Evolutionary conservation across 2,113 vertebrate genomes (phyloP), one percentile per base, ranked within the genome.

Genomic region (Cathartes aura): DNA sequence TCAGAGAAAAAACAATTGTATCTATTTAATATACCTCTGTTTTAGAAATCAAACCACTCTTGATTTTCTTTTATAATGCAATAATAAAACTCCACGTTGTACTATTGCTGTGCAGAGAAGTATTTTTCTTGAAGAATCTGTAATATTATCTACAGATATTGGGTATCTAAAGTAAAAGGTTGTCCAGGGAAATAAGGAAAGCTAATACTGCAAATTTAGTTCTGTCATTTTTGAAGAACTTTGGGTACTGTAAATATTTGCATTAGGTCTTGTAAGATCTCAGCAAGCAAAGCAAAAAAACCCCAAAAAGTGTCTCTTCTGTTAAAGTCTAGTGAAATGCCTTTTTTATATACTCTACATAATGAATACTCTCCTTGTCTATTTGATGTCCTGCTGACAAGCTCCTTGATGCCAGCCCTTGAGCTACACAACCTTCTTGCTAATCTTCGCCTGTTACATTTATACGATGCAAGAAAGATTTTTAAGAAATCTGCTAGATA

Each of bases 271-370:
- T 34, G 24, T 79, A 47, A 18, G 27, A 71, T 40, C 36, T 64
- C 11, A 29, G 13, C 38, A 74, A 55, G 27, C 12, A 29, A 68
- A 81, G 6, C 0, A 6, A 8, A 59, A 56, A 63, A 30, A 42
- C 9, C 1, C 5, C 0, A 6, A 45, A 29, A 82, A 4, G 0
- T 22, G 6, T 53, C 3, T 67, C 4, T n/a, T 58, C 30, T 34
- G 3, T 16, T 32, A 62, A 42, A 75, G 43, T 56, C 21, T 16
- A 16, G 7, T 27, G 6, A 34, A 60, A 67, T 32, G 8, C 2
- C 7, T 74, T 72, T 53, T 11, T 22, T 21, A 11, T 21, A 15
- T 27, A 48, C 29, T 10, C 4, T 9, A 19, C 5, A 5, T 27
- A 71, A 67, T 45, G 15, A 30, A 19, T 34, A 43, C 1, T 27